Evolutionary conservation across 2,888 invertebrate genomes (phyloP).

Genomic region (Cybosia mesomella): DNA sequence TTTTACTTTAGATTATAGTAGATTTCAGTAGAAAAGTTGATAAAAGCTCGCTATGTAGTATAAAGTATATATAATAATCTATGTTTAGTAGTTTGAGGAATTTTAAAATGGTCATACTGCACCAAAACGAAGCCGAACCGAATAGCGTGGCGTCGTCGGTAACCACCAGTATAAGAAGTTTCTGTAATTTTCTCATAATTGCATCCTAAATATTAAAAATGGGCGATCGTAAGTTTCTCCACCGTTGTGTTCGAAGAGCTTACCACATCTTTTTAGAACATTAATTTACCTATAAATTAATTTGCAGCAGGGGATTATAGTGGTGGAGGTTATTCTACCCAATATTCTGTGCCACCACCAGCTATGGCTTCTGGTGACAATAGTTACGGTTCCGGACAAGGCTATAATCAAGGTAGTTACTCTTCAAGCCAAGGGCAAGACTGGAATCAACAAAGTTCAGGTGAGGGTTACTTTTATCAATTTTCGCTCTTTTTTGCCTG

Average conservation of each 20-base stretch:
- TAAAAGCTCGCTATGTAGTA: too few relatives aligned
- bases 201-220: slow-evolving; percentile 29
- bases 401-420: slow-evolving; percentile 72
- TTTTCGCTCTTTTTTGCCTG: background rate
- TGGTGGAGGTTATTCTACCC: slow-evolving; percentile 75
- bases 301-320: slow-evolving; percentile 73
- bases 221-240: slow-evolving; percentile 48
- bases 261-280: background rate
- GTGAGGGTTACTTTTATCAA: slow-evolving; percentile 47
- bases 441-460: slow-evolving; percentile 74
- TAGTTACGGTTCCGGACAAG: slow-evolving; percentile 70
- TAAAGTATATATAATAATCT: too few relatives aligned
- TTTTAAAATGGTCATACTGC: background rate
- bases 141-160: slow-evolving; percentile 51
- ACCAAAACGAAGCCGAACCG: background rate
- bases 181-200: background rate
- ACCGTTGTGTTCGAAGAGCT: background rate
- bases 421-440: slow-evolving; percentile 67
- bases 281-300: background rate
- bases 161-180: background rate
- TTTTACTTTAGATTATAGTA: too few relatives aligned
- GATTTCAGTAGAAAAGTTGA: too few relatives aligned
- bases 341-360: slow-evolving; percentile 82
- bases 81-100: too few relatives aligned
- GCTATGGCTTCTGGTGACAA: slow-evolving; percentile 75